Percentiles rank a stretch among this genome's conserved stretches.
Evolutionary conservation across 2,113 vertebrate species (phyloP).

Genomic region (Hippocampus mohnikei): DNA sequence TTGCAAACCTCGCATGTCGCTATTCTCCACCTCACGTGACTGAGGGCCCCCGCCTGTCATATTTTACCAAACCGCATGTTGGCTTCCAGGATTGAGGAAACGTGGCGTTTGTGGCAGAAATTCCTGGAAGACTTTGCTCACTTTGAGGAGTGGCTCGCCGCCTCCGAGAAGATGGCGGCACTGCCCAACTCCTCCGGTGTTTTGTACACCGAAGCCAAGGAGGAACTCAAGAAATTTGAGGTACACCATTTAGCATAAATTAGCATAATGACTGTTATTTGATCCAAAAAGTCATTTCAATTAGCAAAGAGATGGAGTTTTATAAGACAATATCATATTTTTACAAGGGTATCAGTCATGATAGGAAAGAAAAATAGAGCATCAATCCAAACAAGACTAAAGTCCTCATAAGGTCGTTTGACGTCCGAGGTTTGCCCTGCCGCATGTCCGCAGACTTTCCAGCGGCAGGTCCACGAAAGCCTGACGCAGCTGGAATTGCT

Average conservation of each 20-base stretch:
- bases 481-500: conserved; percentile 94
- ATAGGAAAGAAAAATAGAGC: too few relatives aligned
- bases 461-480: conserved; percentile 91
- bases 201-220: conserved; percentile 91
- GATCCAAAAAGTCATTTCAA: too few relatives aligned
- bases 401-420: too few relatives aligned
- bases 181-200: conserved; percentile 91
- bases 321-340: not conserved
- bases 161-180: conserved; percentile 86
- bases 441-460: conserved; percentile 78
- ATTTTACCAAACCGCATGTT: not conserved
- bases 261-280: too few relatives aligned
- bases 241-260: conserved; percentile 55
- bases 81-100: conserved; percentile 89
- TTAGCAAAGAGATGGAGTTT: not conserved
- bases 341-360: too few relatives aligned
- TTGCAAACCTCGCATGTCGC: not conserved
- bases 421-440: not conserved
- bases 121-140: conserved; percentile 90
- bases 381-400: too few relatives aligned
- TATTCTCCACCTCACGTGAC: not conserved
- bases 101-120: conserved; percentile 94
- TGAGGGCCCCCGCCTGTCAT: not conserved
- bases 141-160: conserved; percentile 88
- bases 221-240: conserved; percentile 98